Conservation (phyloP, 2,888 invertebrate genomes). For the Girardia tigrina region DNA sequence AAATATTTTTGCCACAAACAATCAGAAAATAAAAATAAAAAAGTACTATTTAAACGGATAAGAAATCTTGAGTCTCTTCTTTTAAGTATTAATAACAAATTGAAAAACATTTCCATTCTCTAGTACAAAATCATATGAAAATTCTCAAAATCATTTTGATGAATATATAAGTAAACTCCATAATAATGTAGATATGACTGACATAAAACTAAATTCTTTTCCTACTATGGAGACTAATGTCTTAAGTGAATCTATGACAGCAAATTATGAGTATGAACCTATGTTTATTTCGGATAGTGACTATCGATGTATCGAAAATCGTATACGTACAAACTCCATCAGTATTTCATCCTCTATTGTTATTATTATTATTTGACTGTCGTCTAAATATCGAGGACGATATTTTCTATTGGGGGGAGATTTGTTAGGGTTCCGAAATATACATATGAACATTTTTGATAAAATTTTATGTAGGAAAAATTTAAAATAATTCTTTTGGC, state of each 20-base stretch:
- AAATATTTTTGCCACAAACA: conserved; percentile 40
- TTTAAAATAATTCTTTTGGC: no score
- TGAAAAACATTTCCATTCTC: not conserved
- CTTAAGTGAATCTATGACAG: not conserved
- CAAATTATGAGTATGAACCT: not conserved
- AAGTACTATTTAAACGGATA: conserved; percentile 2
- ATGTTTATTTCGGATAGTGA: conserved; percentile 9
- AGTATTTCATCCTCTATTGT: not conserved
- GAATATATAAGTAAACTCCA: not conserved
- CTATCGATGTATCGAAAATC: not conserved
- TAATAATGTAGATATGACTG: not conserved
- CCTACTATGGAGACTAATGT: not conserved
- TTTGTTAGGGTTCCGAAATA: no score
- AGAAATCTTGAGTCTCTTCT: not conserved
- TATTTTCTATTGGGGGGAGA: no score
- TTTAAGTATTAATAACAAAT: not conserved
- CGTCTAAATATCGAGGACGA: no score
- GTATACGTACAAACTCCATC: not conserved
- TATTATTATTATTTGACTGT: no score
- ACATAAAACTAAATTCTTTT: not conserved
- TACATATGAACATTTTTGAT: no score
- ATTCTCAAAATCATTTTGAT: not conserved
- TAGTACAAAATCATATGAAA: not conserved
- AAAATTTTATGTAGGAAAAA: no score
- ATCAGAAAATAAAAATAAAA: not conserved